These are phyloP conservation scores for Bothrops jararaca DNA, from an alignment of 2,113 vertebrate genomes.

Conservation along the genomic window DNA sequence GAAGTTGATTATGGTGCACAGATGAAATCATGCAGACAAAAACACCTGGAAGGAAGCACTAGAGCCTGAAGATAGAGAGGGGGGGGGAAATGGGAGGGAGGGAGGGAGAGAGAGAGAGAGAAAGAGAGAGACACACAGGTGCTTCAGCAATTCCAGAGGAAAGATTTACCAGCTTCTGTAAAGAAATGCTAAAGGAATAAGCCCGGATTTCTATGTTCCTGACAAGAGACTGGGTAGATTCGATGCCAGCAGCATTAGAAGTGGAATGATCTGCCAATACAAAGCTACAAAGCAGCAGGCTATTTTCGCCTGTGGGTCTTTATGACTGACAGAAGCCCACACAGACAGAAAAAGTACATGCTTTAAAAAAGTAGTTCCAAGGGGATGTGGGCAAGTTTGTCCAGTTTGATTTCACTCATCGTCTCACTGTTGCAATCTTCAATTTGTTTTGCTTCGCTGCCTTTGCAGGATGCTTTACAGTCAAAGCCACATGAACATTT, in stretches of 20 bases:
- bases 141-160: conserved; percentile 39
- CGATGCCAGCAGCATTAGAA: neutral
- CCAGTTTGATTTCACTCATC: neutral
- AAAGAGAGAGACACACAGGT: conserved; percentile 2
- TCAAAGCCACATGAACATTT: neutral
- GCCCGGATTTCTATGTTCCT: conserved; percentile 8
- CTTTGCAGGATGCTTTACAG: neutral
- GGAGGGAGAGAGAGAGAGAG: neutral
- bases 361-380: neutral
- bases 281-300: neutral
- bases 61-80: conserved; percentile 74
- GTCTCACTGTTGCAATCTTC: neutral
- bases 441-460: neutral
- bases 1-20: conserved; percentile 98
- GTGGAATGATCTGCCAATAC: neutral
- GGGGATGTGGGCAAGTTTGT: neutral
- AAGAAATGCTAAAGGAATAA: conserved; percentile 51
- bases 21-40: conserved; percentile 92
- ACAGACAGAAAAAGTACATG: neutral
- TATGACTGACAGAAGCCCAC: neutral
- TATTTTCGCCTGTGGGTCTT: neutral
- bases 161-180: conserved; percentile 34
- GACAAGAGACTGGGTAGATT: neutral
- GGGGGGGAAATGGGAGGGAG: neutral
- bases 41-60: conserved; percentile 91